Base-by-base conservation (phyloP, 2,113 vertebrate species). In the Petroica traversi region DNA sequence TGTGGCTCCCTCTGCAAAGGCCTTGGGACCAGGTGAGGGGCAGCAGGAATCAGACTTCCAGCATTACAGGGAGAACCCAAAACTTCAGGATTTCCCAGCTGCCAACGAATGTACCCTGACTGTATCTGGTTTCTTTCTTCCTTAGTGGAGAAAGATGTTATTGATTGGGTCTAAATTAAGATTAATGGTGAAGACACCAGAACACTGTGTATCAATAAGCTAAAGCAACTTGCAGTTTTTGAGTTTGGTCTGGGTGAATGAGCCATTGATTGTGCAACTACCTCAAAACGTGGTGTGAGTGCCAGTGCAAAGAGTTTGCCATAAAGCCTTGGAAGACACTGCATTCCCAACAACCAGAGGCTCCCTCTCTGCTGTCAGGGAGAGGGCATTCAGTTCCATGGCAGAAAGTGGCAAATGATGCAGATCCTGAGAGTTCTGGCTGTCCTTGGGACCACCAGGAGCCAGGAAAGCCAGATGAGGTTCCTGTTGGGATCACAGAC, bases 391-490 rank as follows among this genome's bases (percentile, higher is more conserved):
- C 1, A 1, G 20, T 9, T 17, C 22, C 28, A 10, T 9, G 72
- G 63, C 26, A 45, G 74, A 73, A 18, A 18, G 28, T 49, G 51
- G 55, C 0, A 2, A 24, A 26, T 0, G 0, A 17, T 2, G 4
- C 1, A 8, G 43, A 38, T 10, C 8, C 45, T 0, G 1, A 69
- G 20, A 46, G 40, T 69, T 34, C 34, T 48, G 49, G 14, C 14
- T 0, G 0, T 16, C 38, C 51, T 4, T 1, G 14, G 1, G 5
- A 38, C 26, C 6, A 4, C 45, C 33, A 6, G 2, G 14, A 11
- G 5, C 14, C 3, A 2, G 29, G 26, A 72, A 79, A 78, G 10
- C 6, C 86, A 76, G 16, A 3, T 2, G 4, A 59, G 1, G 2
- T 64, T 88, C 45, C 69, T 48, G 6, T 40, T 1, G 1, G 45